A percentile compares a stretch with the other conserved stretches of the same genome.
These are phyloP conservation scores for Halichondria panicea DNA, from an alignment of 37 sponge, comb jelly and placozoan species.

Conservation along the genomic window DNA sequence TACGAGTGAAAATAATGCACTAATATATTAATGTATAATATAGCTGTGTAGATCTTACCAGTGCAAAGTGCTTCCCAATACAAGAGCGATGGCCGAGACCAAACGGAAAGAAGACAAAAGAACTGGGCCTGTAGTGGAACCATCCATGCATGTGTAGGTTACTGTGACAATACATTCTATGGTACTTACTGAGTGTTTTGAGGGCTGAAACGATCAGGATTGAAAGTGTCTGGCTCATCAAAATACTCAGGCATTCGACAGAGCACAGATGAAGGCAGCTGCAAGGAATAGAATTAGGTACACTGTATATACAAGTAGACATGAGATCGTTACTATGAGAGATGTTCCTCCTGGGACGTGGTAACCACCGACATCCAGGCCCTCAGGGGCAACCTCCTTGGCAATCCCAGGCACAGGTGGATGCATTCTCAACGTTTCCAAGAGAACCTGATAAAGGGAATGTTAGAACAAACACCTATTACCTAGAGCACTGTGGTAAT, in stretches of 20 bases:
- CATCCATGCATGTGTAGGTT: not conserved
- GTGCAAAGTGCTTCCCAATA: too few relatives aligned
- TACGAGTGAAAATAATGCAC: too few relatives aligned
- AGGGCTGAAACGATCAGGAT: slow-evolving; percentile 19
- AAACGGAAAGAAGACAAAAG: slow-evolving; percentile 39
- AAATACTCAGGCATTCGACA: too few relatives aligned
- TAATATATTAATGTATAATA: not conserved
- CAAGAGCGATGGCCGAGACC: too few relatives aligned
- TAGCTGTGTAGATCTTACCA: not conserved
- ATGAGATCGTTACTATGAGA: not conserved
- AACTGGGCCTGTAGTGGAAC: slow-evolving; percentile 11
- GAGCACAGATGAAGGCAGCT: too few relatives aligned
- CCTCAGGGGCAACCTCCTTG: slow-evolving; percentile 8
- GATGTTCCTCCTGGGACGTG: not conserved
- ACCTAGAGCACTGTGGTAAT: not conserved
- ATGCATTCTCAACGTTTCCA: slow-evolving; percentile 26
- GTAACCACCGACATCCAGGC: slow-evolving; percentile 3
- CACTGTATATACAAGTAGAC: not conserved
- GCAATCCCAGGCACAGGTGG: not conserved
- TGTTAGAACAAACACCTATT: not conserved
- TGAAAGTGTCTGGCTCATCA: slow-evolving; percentile 13
- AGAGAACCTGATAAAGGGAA: slow-evolving; percentile 23
- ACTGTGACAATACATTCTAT: not conserved
- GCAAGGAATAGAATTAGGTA: too few relatives aligned
- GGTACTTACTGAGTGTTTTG: slow-evolving; percentile 9